Evolutionary conservation across 2,888 invertebrate species (phyloP), one percentile per base, ranked within the genome.

Genomic region (Latheticus oryzae): DNA sequence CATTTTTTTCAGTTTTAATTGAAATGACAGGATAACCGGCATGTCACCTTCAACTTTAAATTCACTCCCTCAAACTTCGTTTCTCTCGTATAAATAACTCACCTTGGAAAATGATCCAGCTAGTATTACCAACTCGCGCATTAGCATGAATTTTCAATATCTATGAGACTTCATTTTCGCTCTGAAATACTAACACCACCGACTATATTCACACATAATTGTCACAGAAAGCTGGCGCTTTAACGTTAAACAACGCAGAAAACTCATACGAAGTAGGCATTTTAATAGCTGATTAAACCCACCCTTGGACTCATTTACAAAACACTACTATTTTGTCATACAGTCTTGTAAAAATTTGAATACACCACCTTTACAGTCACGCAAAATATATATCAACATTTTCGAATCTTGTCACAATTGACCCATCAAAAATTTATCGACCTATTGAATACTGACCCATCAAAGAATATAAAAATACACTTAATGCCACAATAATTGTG

Each of bases 1-100:
- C 24, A 50, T 19, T 51, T 57, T 37, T 43, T 42, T 13, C 8
- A 9, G 26, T 51, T 50, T 51, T 50, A 50, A 50, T 42, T 15
- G 33, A 48, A 50, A 30, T 15, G 30, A 37, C 38, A 43, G 38
- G 43, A 33, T 33, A 56, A 42, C 19, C 19, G 42, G 13, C 32
- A 50, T 12, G 37, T 47, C 30, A 40, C 28, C 24, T 19, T 21
- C 43, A 43, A 32, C 23, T 43, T 43, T 35, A 43, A 53, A 43
- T 45, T 45, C 13, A 15, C 26, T 8, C 42, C 26, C 12, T 8
- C 24, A 1, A 42, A 42, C 30, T 30, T 45, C 11, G 28, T 28
- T 33, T 33, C 2, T 5, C 16, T 33, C 13, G 11, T 33, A 33
- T 47, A 33, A 33, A 47, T 43, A 47, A 47, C 33, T 33, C 33